A percentile compares a stretch with the other conserved stretches of the same genome.
Conservation (phyloP, 2,113 vertebrate species). For the Chloropsis cyanopogon region DNA sequence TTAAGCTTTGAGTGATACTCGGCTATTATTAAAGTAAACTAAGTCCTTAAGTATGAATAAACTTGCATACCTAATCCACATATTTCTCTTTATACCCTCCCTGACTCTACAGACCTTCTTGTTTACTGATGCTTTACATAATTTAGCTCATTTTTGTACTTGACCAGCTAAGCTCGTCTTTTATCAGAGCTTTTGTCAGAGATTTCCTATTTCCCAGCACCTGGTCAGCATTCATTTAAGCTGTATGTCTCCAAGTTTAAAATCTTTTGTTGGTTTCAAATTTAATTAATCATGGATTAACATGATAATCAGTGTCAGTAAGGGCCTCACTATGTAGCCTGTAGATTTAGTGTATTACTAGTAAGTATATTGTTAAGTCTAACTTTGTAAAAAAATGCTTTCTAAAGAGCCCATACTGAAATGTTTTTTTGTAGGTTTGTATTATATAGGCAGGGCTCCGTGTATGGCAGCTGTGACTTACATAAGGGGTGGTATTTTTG, state of each 20-base stretch:
- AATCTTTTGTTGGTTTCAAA: not conserved
- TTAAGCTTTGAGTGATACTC: not conserved
- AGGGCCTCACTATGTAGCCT: not conserved
- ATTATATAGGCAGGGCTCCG: not conserved
- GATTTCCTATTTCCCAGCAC: constrained; percentile 23
- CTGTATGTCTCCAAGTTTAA: not conserved
- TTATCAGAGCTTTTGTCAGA: constrained; percentile 18
- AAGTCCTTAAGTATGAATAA: not conserved
- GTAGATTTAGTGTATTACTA: not conserved
- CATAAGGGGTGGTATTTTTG: not conserved
- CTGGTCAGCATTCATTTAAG: constrained; percentile 45
- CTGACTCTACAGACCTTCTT: not conserved
- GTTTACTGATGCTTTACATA: not conserved
- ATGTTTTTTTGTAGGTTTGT: not conserved
- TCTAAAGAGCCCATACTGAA: not conserved
- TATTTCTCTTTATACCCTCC: not conserved
- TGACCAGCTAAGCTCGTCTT: not conserved
- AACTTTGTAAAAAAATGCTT: not conserved
- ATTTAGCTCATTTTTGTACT: not conserved
- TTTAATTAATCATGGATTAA: not conserved
- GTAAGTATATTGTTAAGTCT: not conserved
- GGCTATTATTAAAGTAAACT: not conserved
- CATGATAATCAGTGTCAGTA: not conserved
- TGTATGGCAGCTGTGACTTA: not conserved
- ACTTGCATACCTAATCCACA: not conserved